A percentile compares a stretch with the other conserved stretches of the same genome.
Evolutionary conservation across 2,113 vertebrate genomes (phyloP).

Genomic region (Gila orcuttii): DNA sequence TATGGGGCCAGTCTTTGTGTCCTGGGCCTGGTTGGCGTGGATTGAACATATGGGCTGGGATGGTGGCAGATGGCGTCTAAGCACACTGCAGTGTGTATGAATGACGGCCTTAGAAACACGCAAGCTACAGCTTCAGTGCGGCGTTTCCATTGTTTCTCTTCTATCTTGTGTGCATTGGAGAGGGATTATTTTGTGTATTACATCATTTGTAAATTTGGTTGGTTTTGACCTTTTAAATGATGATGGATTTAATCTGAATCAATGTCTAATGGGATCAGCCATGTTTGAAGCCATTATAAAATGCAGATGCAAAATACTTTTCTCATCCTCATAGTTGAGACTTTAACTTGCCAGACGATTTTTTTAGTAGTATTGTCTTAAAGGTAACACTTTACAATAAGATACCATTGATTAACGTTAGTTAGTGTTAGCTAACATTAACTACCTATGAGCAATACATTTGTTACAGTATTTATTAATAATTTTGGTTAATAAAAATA

Average conservation of each 20-base stretch:
- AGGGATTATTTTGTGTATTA: not conserved
- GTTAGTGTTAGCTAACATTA: no score
- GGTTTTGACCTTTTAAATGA: not conserved
- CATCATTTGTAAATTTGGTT: not conserved
- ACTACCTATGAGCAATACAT: no score
- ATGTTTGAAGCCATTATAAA: not conserved
- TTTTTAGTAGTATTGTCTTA: no score
- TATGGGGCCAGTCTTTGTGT: conserved; percentile 27
- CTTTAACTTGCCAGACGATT: no score
- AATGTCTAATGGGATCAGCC: not conserved
- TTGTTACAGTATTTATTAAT: no score
- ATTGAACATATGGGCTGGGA: conserved; percentile 65
- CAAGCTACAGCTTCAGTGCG: conserved; percentile 3
- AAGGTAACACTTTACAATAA: no score
- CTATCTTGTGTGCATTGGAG: not conserved
- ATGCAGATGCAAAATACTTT: not conserved
- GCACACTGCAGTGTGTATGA: conserved; percentile 54
- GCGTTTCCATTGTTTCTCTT: not conserved
- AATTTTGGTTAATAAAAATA: no score
- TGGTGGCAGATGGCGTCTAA: conserved; percentile 67
- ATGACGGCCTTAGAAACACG: conserved; percentile 60
- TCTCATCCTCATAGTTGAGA: no score
- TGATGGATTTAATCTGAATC: not conserved
- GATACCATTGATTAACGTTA: no score
- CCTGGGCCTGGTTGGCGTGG: conserved; percentile 34